These are phyloP conservation scores for Athene noctua DNA, from an alignment of 2,113 vertebrate genomes.

Conservation along the genomic window DNA sequence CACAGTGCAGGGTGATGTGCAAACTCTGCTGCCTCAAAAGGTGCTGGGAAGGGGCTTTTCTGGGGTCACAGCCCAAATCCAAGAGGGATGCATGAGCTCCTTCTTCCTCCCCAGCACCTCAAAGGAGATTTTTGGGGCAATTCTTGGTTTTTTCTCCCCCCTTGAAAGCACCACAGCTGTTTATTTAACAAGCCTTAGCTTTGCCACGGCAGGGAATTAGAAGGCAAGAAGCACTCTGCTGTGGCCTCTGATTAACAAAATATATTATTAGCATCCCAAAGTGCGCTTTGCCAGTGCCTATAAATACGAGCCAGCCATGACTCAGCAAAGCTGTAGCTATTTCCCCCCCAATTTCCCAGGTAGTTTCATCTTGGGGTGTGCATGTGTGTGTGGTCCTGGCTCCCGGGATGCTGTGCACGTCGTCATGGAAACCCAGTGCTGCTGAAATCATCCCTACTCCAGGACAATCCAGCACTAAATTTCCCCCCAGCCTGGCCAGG, in stretches of 20 bases:
- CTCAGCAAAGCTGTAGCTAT: constrained; percentile 68
- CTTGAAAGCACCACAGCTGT: neutral
- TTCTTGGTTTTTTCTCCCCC: too few species aligned
- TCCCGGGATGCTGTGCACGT: constrained; percentile 51
- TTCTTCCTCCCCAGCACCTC: neutral
- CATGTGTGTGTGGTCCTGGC: constrained; percentile 14
- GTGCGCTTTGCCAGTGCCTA: constrained; percentile 53
- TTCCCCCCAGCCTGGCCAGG: neutral
- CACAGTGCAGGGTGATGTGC: accelerated
- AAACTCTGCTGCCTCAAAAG: neutral
- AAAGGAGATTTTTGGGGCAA: accelerated
- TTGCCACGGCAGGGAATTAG: neutral
- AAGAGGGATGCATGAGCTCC: neutral
- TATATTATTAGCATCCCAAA: constrained; percentile 63
- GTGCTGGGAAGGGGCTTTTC: neutral
- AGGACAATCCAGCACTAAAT: neutral
- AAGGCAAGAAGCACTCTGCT: constrained; percentile 41
- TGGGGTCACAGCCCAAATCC: neutral
- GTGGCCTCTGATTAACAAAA: constrained; percentile 54
- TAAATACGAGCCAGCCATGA: constrained; percentile 64
- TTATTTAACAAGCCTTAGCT: constrained; percentile 17
- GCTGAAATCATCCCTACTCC: neutral
- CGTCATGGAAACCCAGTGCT: constrained; percentile 67
- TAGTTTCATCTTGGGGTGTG: constrained; percentile 43
- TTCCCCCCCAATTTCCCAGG: constrained; percentile 30